phyloP scores from a whole-genome alignment of 2,888 invertebrate genomes.

The Hirtodrosophila histrioides region DNA sequence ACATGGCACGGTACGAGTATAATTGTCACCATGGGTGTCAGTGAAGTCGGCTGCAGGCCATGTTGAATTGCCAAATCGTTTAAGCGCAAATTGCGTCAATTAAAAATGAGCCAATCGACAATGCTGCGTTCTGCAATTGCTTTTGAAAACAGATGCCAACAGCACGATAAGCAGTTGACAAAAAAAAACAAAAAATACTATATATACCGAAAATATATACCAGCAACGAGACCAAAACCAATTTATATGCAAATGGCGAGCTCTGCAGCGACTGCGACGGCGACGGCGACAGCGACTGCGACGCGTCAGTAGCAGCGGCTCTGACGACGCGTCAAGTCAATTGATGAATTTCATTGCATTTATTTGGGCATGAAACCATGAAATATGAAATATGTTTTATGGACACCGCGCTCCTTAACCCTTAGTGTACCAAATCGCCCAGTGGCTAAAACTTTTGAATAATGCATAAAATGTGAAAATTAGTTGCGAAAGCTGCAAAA shows the following conservation, averaged over 20 bases:
- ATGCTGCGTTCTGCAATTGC: slow-evolving; percentile 48
- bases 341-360: slow-evolving; percentile 77
- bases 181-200: slow-evolving; percentile 13
- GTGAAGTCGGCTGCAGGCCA: slow-evolving; percentile 42
- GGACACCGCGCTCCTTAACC: slow-evolving; percentile 52
- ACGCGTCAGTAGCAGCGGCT: slow-evolving; percentile 21
- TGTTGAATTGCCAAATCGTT: slow-evolving; percentile 68
- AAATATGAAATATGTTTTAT: slow-evolving; percentile 64
- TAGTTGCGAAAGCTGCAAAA: slow-evolving; percentile 59
- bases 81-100: slow-evolving; percentile 73
- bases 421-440: slow-evolving; percentile 47
- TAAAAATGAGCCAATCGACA: slow-evolving; percentile 59
- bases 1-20: slow-evolving; percentile 55
- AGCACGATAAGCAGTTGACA: slow-evolving; percentile 65
- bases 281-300: not conserved
- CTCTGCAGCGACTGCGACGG: slow-evolving; percentile 37
- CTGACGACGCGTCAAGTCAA: slow-evolving; percentile 57
- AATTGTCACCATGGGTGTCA: slow-evolving; percentile 82
- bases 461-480: slow-evolving; percentile 71
- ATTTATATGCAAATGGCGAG: slow-evolving; percentile 80
- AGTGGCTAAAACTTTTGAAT: slow-evolving; percentile 63
- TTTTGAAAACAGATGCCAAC: slow-evolving; percentile 67
- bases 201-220: slow-evolving; percentile 32
- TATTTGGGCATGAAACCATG: slow-evolving; percentile 73
- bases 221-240: slow-evolving; percentile 68